Evolutionary conservation across 2,797 vertebrate genomes (phyloP).

Genomic region (Capromys pilorides): DNA sequence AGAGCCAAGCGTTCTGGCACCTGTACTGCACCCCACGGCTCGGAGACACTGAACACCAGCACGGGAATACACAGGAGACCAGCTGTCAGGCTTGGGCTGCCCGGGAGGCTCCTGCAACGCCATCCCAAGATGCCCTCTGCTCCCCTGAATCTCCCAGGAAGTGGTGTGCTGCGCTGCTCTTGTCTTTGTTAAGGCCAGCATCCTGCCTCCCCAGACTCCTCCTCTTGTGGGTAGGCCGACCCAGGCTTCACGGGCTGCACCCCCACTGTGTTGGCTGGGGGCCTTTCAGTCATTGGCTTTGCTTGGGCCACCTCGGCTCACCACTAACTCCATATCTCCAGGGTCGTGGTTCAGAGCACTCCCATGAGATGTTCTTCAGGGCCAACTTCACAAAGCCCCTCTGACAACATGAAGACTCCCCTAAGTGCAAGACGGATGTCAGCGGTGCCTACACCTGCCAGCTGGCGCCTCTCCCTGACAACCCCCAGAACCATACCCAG

Average conservation of each 20-base stretch:
- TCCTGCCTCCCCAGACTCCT: rapidly evolving
- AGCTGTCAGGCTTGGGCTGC: not conserved
- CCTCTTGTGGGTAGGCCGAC: not conserved
- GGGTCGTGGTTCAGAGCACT: constrained; percentile 78
- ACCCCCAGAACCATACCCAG: constrained; percentile 84
- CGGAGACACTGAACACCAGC: not conserved
- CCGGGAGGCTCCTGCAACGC: rapidly evolving
- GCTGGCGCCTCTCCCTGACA: constrained; percentile 79
- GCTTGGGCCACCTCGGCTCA: not conserved
- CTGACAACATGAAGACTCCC: constrained; percentile 78
- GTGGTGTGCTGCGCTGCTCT: not conserved
- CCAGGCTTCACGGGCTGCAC: rapidly evolving
- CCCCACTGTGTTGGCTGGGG: rapidly evolving
- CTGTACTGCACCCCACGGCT: rapidly evolving
- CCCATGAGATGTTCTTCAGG: constrained; percentile 73
- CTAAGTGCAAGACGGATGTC: constrained; percentile 82
- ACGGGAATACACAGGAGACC: rapidly evolving
- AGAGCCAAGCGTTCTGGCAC: too few relatives aligned
- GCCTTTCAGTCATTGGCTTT: rapidly evolving
- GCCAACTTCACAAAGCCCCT: constrained; percentile 74
- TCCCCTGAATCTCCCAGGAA: not conserved
- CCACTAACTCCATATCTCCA: constrained; percentile 46
- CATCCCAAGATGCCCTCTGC: rapidly evolving
- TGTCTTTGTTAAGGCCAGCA: not conserved
- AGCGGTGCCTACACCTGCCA: constrained; percentile 89